Evolutionary conservation across 2,113 vertebrate species (phyloP).

Genomic region (Fulica atra): DNA sequence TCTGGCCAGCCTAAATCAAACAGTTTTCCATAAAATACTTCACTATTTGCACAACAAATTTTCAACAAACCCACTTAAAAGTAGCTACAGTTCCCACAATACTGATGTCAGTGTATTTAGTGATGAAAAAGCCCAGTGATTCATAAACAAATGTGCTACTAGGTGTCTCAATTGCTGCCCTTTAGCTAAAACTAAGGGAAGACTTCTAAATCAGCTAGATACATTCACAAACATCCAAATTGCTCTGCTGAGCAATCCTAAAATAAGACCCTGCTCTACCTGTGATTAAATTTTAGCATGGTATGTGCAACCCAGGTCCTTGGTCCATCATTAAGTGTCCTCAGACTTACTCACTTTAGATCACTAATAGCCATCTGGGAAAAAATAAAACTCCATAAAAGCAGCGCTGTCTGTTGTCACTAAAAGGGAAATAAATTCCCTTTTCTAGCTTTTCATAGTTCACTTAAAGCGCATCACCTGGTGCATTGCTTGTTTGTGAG

Average conservation of each 20-base stretch:
- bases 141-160: background rate
- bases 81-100: background rate
- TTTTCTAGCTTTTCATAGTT: background rate
- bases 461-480: background rate
- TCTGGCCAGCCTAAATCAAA: background rate
- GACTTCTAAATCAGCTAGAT: background rate
- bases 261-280: background rate
- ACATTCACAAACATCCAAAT: background rate
- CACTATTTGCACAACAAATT: conserved; percentile 13
- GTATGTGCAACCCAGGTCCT: background rate
- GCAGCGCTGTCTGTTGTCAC: background rate
- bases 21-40: background rate
- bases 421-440: background rate
- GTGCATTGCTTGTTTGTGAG: background rate
- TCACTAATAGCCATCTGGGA: background rate
- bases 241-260: background rate
- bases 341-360: background rate
- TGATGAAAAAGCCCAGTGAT: background rate
- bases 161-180: background rate
- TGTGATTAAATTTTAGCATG: background rate
- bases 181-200: background rate
- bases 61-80: conserved; percentile 25
- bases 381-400: background rate
- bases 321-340: background rate
- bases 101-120: background rate